Conservation (phyloP, 2,113 vertebrate species). For the Ochotona princeps region DNA sequence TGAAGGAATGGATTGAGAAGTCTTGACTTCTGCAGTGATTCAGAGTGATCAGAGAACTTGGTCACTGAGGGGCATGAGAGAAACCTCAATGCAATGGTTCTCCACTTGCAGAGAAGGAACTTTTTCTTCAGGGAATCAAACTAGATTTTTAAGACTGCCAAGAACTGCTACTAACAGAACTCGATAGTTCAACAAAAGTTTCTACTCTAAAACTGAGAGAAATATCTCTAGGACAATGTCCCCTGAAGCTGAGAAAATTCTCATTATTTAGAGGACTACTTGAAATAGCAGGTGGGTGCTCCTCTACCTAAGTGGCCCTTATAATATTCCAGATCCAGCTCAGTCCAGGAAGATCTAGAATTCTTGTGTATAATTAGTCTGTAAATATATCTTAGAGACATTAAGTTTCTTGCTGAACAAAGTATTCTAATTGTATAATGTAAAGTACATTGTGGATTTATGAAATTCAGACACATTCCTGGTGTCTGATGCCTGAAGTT, state of each 20-base stretch:
- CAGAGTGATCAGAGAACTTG: background rate
- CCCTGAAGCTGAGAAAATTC: background rate
- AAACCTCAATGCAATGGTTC: background rate
- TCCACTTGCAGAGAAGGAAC: background rate
- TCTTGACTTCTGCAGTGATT: background rate
- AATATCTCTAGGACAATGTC: background rate
- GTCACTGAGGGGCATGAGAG: background rate
- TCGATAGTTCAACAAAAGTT: background rate
- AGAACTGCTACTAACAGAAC: background rate
- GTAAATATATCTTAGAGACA: background rate
- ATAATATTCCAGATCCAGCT: background rate
- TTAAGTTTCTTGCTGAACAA: conserved; percentile 22
- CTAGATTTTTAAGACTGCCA: background rate
- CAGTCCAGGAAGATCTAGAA: conserved; percentile 1
- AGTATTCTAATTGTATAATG: background rate
- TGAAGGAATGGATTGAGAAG: background rate
- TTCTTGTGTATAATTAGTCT: background rate
- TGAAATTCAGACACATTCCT: background rate
- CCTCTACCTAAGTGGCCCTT: background rate
- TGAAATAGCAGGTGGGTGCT: background rate
- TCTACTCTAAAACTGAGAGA: background rate
- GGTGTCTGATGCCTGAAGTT: background rate
- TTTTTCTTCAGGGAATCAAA: background rate
- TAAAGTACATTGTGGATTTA: background rate
- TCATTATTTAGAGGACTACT: background rate